Evolutionary conservation across 1,140 invertebrate species (phyloP).

Genomic region (Neodiprion fabricii): DNA sequence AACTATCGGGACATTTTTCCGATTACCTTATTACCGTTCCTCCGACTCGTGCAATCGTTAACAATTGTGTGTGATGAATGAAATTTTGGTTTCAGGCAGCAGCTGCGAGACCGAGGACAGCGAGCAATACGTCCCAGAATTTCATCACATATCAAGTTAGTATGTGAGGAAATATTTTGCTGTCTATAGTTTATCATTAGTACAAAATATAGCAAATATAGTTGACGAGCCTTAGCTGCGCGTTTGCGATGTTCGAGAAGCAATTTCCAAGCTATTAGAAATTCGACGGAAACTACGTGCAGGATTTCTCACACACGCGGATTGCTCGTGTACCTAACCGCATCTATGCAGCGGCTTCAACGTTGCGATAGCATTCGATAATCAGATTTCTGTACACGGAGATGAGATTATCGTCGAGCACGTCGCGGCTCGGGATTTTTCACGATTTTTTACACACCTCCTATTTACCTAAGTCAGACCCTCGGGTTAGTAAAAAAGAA

Average conservation of each 20-base stretch:
- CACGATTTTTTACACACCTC: not conserved
- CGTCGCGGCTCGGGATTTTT: not conserved
- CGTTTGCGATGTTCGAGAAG: slow-evolving; percentile 16
- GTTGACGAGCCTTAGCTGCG: not conserved
- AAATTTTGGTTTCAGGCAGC: slow-evolving; percentile 41
- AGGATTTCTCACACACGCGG: too few relatives aligned
- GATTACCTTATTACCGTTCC: too few relatives aligned
- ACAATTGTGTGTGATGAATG: not conserved
- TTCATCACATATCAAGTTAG: slow-evolving; percentile 44
- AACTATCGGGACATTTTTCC: too few relatives aligned
- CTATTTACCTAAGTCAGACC: not conserved
- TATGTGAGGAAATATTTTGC: slow-evolving; percentile 12
- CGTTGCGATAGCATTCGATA: not conserved
- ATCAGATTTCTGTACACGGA: not conserved
- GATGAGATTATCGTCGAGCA: not conserved
- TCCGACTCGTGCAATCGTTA: too few relatives aligned
- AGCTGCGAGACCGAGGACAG: slow-evolving; percentile 54
- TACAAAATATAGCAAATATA: not conserved
- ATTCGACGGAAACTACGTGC: slow-evolving; percentile 29
- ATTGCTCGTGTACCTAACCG: slow-evolving; percentile 10
- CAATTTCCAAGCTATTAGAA: slow-evolving; percentile 34
- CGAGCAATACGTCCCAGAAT: slow-evolving; percentile 53
- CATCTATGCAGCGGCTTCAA: not conserved
- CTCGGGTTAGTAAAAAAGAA: not conserved
- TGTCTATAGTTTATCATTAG: not conserved